Evolutionary conservation across 2,113 vertebrate genomes (phyloP).

Genomic region (Bubo bubo): DNA sequence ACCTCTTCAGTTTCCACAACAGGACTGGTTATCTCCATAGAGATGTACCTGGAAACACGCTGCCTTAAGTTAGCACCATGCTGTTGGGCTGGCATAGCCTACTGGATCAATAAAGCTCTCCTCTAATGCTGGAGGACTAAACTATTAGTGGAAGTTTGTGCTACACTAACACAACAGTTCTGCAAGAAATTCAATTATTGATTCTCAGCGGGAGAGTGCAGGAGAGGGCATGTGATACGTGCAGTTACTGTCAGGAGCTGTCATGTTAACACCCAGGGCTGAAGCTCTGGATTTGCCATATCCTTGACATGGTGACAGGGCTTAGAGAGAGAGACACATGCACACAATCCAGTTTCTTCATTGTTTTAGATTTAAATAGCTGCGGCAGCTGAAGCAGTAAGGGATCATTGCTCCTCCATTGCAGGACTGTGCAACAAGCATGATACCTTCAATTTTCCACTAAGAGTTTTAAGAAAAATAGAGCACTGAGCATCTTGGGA

Average conservation of each 20-base stretch:
- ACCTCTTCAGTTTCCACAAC: not conserved
- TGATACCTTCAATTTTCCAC: not conserved
- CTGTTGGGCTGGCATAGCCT: not conserved
- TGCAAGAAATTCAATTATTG: not conserved
- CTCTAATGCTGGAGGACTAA: not conserved
- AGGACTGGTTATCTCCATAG: not conserved
- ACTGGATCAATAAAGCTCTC: not conserved
- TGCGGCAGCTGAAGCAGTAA: not conserved
- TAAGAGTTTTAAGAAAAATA: not conserved
- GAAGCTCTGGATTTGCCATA: not conserved
- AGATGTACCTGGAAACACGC: not conserved
- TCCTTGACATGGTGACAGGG: not conserved
- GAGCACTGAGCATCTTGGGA: not conserved
- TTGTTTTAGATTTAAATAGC: not conserved
- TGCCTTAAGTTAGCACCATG: not conserved
- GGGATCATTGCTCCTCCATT: not conserved
- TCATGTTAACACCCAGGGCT: not conserved
- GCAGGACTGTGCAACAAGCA: not conserved
- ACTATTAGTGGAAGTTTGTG: not conserved
- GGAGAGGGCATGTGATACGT: fast-evolving
- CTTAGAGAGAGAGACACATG: not conserved
- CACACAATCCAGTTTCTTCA: not conserved
- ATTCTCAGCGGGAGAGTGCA: not conserved
- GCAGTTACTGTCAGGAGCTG: not conserved
- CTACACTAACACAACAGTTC: not conserved